Evolutionary conservation across 1,140 invertebrate genomes (phyloP), one percentile per base, ranked within the genome.

Genomic region (Lineus longissimus): DNA sequence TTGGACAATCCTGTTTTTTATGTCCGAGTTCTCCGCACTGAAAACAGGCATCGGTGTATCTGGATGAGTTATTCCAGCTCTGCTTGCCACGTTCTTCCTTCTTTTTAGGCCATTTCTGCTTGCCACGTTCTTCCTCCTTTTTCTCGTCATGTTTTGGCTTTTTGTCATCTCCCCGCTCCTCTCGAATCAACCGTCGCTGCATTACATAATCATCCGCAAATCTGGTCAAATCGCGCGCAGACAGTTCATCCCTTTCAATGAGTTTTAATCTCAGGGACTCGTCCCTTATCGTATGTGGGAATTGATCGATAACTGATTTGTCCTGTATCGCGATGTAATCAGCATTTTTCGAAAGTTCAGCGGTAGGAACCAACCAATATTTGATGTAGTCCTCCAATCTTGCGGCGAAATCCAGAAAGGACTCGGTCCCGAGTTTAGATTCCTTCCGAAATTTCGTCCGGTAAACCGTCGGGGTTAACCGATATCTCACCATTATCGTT

Each of bases 121-220:
- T n/a, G n/a, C n/a, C n/a, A n/a, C n/a, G n/a, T n/a, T n/a, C n/a
- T n/a, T n/a, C n/a, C n/a, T n/a, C n/a, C n/a, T n/a, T n/a, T n/a
- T n/a, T n/a, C n/a, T n/a, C n/a, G n/a, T n/a, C n/a, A n/a, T n/a
- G n/a, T n/a, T 36, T 36, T 15, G 33, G 33, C 33, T 36, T 36
- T 36, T 36, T 36, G 6, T 36, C 15, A 36, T 36, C 33, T 15
- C 15, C 15, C 15, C 33, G 33, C 15, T 36, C 33, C 33, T 36
- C 33, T 36, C 33, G 33, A 36, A 36, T 36, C 15, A 36, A 36
- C 33, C 15, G 4, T 15, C 15, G 4, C 33, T 36, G 33, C 33
- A 36, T 7, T 7, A 36, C 33, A 69, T 6, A n/a, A 51, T 51
- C 47, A n/a, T 51, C 47, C 6, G 47, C 47, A 9, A 51, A 23